A percentile compares a stretch with the other conserved stretches of the same genome.
Conservation (phyloP, 2,797 vertebrate species). For the Phaenicophaeus curvirostris region DNA sequence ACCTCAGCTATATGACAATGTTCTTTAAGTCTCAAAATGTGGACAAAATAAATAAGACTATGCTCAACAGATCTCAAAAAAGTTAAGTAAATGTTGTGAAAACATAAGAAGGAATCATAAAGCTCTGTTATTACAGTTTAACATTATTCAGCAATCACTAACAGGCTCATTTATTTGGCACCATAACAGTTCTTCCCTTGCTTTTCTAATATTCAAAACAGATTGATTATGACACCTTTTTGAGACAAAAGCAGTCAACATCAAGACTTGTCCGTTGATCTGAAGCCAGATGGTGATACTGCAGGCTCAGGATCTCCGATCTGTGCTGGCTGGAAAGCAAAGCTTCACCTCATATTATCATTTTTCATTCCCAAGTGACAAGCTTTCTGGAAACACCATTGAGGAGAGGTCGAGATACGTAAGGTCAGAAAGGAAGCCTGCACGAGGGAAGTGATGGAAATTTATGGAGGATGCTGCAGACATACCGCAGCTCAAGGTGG, state of each 20-base stretch:
- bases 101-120: neutral
- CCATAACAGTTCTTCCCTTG: neutral
- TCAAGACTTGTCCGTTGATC: neutral
- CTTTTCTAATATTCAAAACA: neutral
- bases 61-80: neutral
- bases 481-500: neutral
- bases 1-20: neutral
- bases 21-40: neutral
- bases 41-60: neutral
- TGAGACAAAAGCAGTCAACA: neutral
- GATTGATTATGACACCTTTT: neutral
- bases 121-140: neutral
- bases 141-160: neutral
- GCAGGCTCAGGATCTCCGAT: neutral
- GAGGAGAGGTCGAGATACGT: neutral
- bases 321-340: neutral
- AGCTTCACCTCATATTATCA: neutral
- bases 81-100: neutral
- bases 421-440: neutral
- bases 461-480: neutral
- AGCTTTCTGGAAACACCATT: neutral
- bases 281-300: neutral
- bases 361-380: neutral
- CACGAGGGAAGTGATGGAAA: neutral
- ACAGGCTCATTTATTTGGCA: neutral